Base-by-base conservation (phyloP, 2,113 vertebrate genomes). In the Mus musculus region DNA sequence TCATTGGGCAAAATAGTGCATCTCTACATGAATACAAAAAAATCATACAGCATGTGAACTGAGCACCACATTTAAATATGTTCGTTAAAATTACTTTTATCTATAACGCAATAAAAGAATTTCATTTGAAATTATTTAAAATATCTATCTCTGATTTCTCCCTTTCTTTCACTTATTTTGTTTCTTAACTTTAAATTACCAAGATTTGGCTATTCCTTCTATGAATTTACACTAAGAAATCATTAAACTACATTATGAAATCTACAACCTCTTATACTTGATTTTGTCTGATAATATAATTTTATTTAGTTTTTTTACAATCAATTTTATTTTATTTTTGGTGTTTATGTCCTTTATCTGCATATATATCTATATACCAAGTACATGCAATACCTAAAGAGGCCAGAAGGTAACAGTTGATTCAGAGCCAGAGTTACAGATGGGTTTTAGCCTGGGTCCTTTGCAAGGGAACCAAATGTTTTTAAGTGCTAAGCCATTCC, bases 201-300 rank as follows among this genome's bases (percentile, higher is more conserved):
- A 72, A 72, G 52, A 3, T 75, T 87, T 88, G 19, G 0, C 39
- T 11, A 73, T 82, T 17, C 8, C 1, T 73, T 72, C 76, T 84
- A 52, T 33, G 10, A 73, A 85, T 73, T 3, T 49, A 42, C 81
- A 19, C 61, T 96, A 90, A 93, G 54, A 88, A 75, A 4, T 88
- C 13, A 75, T 89, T 87, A 69, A 71, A 13, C 88, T 88, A n/a
- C 2, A 95, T 65, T 88, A 88, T 84, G 16, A 49, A 86, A 78
- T 71, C 8, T 1, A 65, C 14, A 78, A 26, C 54, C 56, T 65
- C 10, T 75, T 75, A 10, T 73, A 28, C 26, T 30, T 20, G 9
- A 52, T 33, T 49, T 86, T 28, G 3, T 16, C 26, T 71, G n/a
- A 22, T 72, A 67, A 49, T 87, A 42, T 52, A 24, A 65, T 59